Evolutionary conservation across 2,888 invertebrate genomes (phyloP), one percentile per base, ranked within the genome.

Genomic region (Erebia aethiops): DNA sequence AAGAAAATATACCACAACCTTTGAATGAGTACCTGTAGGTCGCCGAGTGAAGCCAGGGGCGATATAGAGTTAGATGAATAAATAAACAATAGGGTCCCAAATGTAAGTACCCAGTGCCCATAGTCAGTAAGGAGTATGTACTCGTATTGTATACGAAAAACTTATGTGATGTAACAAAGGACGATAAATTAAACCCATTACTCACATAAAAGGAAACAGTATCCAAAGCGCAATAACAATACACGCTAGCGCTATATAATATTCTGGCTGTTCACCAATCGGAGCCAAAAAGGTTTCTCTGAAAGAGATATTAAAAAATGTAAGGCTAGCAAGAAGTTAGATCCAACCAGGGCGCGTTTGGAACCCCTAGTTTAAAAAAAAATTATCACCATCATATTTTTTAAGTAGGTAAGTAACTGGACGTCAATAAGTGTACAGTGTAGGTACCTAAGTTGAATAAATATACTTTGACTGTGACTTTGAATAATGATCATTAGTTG

Each of bases 181-280:
- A 67, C 52, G 65, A 77, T 77, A 70, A 74, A 74, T 66, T 67
- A 75, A 74, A 71, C 73, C 68, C 54, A 73, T 73, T 72, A 89
- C 92, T 88, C 76, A 92, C 92, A 91, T 75, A 82, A 91, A 89
- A 71, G 91, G 88, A 73, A 87, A 81, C 54, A 82, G 70, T 54
- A 88, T 84, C 88, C 90, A 92, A n/a, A 91, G 70, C 9, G 87
- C 85, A 13, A 85, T 60, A 26, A 87, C 77, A n/a, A 92, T 84
- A 51, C 89, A 73, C 8, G 84, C 81, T 67, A 87, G 76, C 1
- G 89, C 86, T 46, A 87, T 72, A 75, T 80, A 92, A 78, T 89
- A 88, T 74, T 91, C 89, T 0, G 90, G 87, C 57, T 81, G 81
- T n/a, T 84, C 82, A 5, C 65, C 71, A 46, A 87, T 81, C 0